Percentiles rank a stretch among this genome's conserved stretches.
Evolutionary conservation across 2,888 invertebrate species (phyloP).

Genomic region (Limenitis camilla): DNA sequence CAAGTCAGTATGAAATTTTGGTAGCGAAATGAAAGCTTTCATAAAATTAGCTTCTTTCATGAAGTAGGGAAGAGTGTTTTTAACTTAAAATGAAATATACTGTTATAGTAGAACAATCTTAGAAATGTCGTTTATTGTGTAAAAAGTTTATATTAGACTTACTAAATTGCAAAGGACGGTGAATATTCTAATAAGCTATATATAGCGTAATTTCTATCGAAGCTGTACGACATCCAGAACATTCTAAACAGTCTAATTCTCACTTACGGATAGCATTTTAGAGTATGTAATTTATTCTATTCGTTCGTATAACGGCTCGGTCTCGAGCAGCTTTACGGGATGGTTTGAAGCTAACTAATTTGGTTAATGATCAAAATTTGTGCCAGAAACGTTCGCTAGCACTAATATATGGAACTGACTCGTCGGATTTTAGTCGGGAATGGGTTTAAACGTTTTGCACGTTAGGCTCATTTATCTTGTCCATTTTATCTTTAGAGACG

Average conservation of each 20-base stretch:
- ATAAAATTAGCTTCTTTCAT: no score
- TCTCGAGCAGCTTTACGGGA: conserved; percentile 45
- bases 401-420: conserved; percentile 74
- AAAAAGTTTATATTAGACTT: no score
- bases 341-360: conserved; percentile 68
- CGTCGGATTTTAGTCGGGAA: conserved; percentile 71
- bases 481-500: conserved; percentile 64
- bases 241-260: conserved; percentile 20
- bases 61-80: no score
- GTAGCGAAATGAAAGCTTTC: no score
- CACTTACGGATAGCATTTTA: conserved; percentile 31
- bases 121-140: no score
- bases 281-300: conserved; percentile 52
- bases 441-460: conserved; percentile 74
- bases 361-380: conserved; percentile 72
- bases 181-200: not conserved
- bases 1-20: no score
- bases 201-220: not conserved
- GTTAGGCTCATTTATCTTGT: conserved; percentile 72
- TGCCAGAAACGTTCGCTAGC: conserved; percentile 62
- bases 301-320: conserved; percentile 48
- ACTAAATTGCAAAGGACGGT: no score
- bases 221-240: conserved; percentile 2
- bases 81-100: no score
- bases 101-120: no score